Conservation (phyloP, 1,140 invertebrate genomes). For the Trypoxylus dichotomus region DNA sequence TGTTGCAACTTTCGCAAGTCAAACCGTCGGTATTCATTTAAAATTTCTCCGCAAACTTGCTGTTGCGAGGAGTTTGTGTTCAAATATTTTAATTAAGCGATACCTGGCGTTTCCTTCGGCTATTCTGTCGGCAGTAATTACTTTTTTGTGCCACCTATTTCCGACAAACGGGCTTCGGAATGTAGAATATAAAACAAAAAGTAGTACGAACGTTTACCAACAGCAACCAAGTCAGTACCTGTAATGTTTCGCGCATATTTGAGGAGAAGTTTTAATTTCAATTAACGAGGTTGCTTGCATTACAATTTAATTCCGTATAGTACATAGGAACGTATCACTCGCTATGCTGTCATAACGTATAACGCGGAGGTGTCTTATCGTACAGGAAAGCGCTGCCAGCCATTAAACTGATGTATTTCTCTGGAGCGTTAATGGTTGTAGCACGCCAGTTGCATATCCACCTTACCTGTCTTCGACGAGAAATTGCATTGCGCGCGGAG, state of each 20-base stretch:
- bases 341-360: background rate
- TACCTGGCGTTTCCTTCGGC: background rate
- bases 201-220: background rate
- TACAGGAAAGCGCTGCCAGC: background rate
- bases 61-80: background rate
- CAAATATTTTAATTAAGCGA: background rate
- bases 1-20: background rate
- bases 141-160: background rate
- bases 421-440: background rate
- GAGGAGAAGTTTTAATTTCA: background rate
- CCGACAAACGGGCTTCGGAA: background rate
- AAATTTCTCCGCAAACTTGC: background rate
- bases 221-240: background rate
- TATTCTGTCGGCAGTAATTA: background rate
- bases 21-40: background rate
- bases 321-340: background rate
- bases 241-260: background rate
- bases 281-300: background rate
- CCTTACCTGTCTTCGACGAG: background rate
- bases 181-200: background rate
- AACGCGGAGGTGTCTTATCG: background rate
- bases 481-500: background rate
- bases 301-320: background rate
- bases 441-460: background rate
- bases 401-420: background rate